phyloP scores from a whole-genome alignment of 2,888 invertebrate species.

The Lithodes maja region DNA sequence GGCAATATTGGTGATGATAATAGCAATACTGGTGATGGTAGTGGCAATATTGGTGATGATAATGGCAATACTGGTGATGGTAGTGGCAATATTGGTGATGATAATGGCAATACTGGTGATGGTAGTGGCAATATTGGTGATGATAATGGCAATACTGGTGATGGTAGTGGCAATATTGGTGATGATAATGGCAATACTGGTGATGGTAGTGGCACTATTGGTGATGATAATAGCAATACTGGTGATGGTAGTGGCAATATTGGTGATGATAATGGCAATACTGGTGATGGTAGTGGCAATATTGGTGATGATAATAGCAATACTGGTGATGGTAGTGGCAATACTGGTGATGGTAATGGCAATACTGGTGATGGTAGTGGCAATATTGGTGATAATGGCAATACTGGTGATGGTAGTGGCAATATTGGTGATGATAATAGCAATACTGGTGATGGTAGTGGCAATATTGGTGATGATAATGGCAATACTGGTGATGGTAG shows the following conservation, averaged over 20 bases:
- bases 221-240: background rate
- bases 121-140: background rate
- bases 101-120: background rate
- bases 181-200: background rate
- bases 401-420: background rate
- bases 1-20: background rate
- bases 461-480: background rate
- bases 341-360: background rate
- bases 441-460: background rate
- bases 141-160: background rate
- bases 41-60: background rate
- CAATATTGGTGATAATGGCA: background rate
- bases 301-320: background rate
- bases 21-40: background rate
- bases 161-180: background rate
- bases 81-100: background rate
- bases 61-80: background rate
- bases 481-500: background rate
- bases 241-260: background rate
- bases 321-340: background rate
- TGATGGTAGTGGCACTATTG: background rate
- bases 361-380: background rate
- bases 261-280: background rate
- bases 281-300: background rate
- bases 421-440: background rate